Evolutionary conservation across 2,888 invertebrate species (phyloP), one percentile per base, ranked within the genome.

Genomic region (Drosophila lacicola): DNA sequence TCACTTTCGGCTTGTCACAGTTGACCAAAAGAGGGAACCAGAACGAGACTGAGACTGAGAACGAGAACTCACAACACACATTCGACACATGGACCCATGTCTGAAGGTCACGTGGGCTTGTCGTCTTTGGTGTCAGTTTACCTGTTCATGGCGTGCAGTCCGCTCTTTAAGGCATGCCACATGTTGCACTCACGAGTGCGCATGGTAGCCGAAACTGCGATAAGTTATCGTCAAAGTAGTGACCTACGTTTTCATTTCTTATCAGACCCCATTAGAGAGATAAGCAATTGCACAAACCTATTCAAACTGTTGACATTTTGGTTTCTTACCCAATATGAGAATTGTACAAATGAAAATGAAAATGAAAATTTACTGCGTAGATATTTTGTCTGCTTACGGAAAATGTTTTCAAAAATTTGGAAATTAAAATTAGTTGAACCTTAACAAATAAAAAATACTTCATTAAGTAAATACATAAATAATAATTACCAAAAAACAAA

Each of bases 1-100:
- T 71, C 88, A 83, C 85, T 88, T 82, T 88, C 86, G 64, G 76
- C 79, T 79, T 82, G 82, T 80, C 82, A 70, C 73, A 82, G 51
- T 50, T 76, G 45, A 47, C 68, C 67, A 75, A 61, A 62, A 73
- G 56, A 41, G 46, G 42, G 39, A 46, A 42, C 33, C 57, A 69
- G 47, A 55, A 47, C 46, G 21, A 66, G 51, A 42, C 56, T 46
- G 29, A 63, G 58, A 54, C 13, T 29, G 34, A 34, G 19, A 56
- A 36, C n/a, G 42, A 49, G 49, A 61, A 37, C 58, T 45, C 41
- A 64, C 56, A 49, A 37, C 21, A 50, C 29, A 45, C 63, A 66
- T 3, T 50, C 34, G 45, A 51, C 68, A 51, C 68, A 45, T 64
- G 70, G 54, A 60, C 56, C 62, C 45, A 65, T 62, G 69, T 44